Conservation (phyloP, 2,113 vertebrate species). For the Anhinga anhinga region DNA sequence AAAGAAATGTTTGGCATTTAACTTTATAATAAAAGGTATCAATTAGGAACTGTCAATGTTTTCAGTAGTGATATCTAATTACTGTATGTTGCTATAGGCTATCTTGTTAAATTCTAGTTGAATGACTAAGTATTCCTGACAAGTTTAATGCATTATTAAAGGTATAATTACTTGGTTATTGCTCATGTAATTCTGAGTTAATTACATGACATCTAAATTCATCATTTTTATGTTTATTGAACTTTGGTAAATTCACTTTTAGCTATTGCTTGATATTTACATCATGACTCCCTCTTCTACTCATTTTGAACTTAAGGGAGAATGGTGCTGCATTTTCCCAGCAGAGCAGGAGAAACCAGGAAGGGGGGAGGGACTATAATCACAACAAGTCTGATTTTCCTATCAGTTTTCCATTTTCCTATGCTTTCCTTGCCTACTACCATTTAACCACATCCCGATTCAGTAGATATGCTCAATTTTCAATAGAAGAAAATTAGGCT, state of each 20-base stretch:
- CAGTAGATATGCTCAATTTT: neutral
- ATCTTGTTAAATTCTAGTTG: conserved; percentile 81
- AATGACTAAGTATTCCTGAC: conserved; percentile 81
- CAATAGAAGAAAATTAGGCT: neutral
- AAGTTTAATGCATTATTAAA: conserved; percentile 85
- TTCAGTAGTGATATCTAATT: conserved; percentile 80
- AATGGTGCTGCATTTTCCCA: neutral
- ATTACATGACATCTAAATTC: conserved; percentile 81
- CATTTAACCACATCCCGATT: neutral
- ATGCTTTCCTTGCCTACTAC: neutral
- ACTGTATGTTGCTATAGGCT: conserved; percentile 79
- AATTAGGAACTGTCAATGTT: conserved; percentile 79
- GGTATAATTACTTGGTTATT: conserved; percentile 81
- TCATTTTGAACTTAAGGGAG: conserved; percentile 12
- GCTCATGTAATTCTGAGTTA: conserved; percentile 80
- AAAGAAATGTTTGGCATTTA: conserved; percentile 73
- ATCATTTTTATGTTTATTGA: conserved; percentile 85
- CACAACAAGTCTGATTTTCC: neutral
- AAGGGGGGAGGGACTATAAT: neutral
- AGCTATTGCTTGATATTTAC: conserved; percentile 65
- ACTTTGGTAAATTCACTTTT: conserved; percentile 76
- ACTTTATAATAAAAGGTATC: conserved; percentile 80
- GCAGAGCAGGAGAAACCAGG: neutral
- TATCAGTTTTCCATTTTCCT: neutral
- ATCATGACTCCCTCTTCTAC: neutral